Conservation (phyloP, 2,113 vertebrate species). For the Tetrao urogallus region DNA sequence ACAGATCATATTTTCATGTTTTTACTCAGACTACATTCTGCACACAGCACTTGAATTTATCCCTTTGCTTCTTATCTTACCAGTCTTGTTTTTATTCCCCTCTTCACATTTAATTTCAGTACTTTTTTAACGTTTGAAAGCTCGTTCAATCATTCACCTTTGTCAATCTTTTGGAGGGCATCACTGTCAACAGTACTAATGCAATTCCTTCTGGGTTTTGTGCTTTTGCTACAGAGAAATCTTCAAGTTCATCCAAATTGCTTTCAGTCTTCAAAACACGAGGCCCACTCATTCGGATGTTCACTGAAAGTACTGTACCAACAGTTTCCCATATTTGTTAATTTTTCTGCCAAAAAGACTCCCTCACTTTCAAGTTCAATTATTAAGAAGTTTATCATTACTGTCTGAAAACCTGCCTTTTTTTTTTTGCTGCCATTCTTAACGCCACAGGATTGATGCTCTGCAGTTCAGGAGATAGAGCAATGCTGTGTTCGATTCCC, state of each 20-base stretch:
- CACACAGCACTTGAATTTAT: neutral
- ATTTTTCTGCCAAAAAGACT: conserved; percentile 5
- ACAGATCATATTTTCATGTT: conserved; percentile 33
- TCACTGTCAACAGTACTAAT: neutral
- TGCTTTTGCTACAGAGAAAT: neutral
- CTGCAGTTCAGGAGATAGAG: neutral
- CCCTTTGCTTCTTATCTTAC: neutral
- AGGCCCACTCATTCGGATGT: neutral
- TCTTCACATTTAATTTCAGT: conserved; percentile 21
- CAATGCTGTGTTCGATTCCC: neutral
- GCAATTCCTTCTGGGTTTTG: neutral
- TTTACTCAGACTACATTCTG: conserved; percentile 5
- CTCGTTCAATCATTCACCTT: conserved; percentile 3
- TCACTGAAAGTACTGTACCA: neutral
- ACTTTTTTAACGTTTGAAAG: neutral
- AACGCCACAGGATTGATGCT: neutral
- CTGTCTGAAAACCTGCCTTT: neutral
- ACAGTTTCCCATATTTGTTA: neutral
- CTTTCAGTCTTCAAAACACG: neutral
- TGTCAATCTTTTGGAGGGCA: neutral
- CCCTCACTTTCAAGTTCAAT: neutral
- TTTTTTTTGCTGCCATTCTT: neutral
- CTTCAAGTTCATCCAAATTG: conserved; percentile 1
- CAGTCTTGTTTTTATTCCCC: conserved; percentile 1
- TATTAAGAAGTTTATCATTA: neutral